Conservation (phyloP, 1,140 invertebrate genomes). For the Maniola jurtina region DNA sequence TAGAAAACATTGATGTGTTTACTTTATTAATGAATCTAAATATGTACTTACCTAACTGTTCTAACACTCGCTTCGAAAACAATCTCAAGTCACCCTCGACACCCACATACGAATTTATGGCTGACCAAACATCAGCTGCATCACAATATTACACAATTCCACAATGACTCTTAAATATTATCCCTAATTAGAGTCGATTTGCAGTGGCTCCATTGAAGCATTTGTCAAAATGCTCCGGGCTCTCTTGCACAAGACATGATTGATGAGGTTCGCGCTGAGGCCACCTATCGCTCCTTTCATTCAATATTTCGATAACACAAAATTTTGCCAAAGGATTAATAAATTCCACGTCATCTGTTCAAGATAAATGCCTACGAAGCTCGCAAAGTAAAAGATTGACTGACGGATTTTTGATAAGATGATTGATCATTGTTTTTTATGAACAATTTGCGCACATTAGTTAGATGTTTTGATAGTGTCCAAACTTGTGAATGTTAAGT, state of each 20-base stretch:
- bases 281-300: slow-evolving; percentile 46
- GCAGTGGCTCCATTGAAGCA: slow-evolving; percentile 52
- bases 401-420: slow-evolving; percentile 37
- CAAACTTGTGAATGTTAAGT: slow-evolving; percentile 2
- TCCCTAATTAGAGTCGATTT: slow-evolving; percentile 71
- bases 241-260: slow-evolving; percentile 67
- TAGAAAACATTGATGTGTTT: neutral
- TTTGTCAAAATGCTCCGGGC: slow-evolving; percentile 61
- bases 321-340: slow-evolving; percentile 52
- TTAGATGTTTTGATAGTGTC: neutral
- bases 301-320: slow-evolving; percentile 50
- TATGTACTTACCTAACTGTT: neutral
- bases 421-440: slow-evolving; percentile 43
- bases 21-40: slow-evolving; percentile 1
- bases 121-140: slow-evolving; percentile 17
- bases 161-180: slow-evolving; percentile 71
- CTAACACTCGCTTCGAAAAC: neutral
- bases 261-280: slow-evolving; percentile 48
- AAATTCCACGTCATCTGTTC: slow-evolving; percentile 41
- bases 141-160: slow-evolving; percentile 20
- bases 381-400: slow-evolving; percentile 41
- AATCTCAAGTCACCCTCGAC: neutral
- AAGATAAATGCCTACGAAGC: slow-evolving; percentile 40
- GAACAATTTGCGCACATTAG: slow-evolving; percentile 31
- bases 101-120: neutral